Percentiles rank a stretch among this genome's conserved stretches.
Conservation (phyloP, 2,888 invertebrate genomes). For the Catocala nupta region DNA sequence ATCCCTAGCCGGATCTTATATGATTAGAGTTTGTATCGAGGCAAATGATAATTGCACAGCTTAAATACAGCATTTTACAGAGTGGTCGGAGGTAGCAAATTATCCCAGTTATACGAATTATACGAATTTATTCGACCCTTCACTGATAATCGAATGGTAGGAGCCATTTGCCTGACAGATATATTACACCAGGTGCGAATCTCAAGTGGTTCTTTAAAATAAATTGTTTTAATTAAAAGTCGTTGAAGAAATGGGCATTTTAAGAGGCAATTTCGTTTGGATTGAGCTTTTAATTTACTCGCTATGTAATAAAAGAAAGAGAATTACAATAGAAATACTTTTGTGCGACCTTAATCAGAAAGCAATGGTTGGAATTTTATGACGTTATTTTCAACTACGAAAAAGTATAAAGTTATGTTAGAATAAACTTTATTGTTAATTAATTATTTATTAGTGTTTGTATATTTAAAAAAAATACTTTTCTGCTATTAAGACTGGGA, state of each 20-base stretch:
- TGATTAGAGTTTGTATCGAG: too few relatives aligned
- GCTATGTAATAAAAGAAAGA: conserved; percentile 6
- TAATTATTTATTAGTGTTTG: too few relatives aligned
- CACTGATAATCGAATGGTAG: conserved; percentile 37
- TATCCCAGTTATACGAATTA: conserved; percentile 38
- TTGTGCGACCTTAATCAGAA: too few relatives aligned
- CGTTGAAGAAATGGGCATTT: conserved; percentile 34
- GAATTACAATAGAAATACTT: too few relatives aligned
- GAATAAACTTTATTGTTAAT: too few relatives aligned
- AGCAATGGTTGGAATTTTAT: too few relatives aligned
- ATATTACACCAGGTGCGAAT: conserved; percentile 40
- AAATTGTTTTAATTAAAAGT: conserved; percentile 44
- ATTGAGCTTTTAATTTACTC: conserved; percentile 27
- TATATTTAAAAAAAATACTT: too few relatives aligned
- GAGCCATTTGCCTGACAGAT: conserved; percentile 31
- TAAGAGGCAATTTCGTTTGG: conserved; percentile 27
- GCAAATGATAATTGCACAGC: conserved; percentile 31
- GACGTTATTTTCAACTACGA: too few relatives aligned
- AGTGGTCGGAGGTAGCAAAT: conserved; percentile 44
- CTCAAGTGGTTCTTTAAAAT: conserved; percentile 34
- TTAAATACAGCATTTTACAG: conserved; percentile 33
- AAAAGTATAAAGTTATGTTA: too few relatives aligned
- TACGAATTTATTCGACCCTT: conserved; percentile 51
- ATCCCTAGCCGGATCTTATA: too few relatives aligned
- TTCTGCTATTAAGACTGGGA: too few relatives aligned